A percentile compares a stretch with the other conserved stretches of the same genome.
These are phyloP conservation scores for Gasteruption jaculator DNA, from an alignment of 2,888 invertebrate species.

Conservation along the genomic window DNA sequence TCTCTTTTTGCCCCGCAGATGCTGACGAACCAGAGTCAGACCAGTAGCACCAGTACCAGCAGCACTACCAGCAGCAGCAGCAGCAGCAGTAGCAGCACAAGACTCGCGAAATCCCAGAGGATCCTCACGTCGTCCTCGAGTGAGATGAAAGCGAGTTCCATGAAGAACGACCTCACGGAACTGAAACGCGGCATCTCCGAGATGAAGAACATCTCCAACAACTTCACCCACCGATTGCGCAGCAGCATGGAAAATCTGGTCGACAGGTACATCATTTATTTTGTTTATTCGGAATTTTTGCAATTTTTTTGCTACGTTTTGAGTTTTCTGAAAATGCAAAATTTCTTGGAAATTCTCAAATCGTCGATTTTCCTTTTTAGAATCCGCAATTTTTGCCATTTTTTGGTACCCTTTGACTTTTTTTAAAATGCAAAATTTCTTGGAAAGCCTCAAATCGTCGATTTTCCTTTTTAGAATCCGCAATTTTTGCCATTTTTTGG, in stretches of 20 bases:
- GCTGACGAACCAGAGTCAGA: conserved; percentile 48
- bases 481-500: neutral
- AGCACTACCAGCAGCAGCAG: conserved; percentile 58
- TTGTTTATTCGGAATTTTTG: neutral
- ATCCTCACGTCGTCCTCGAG: conserved; percentile 55
- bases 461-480: too few species aligned
- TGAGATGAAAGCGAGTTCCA: conserved; percentile 77
- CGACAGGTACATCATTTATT: conserved; percentile 55
- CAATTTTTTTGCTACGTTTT: too few species aligned
- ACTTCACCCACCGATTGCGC: conserved; percentile 58
- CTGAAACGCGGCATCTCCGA: conserved; percentile 82
- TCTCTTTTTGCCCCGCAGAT: conserved; percentile 40
- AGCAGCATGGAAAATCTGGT: conserved; percentile 77
- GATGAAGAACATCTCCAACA: conserved; percentile 69
- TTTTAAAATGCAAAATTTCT: conserved; percentile 2
- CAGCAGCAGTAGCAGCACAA: conserved; percentile 56
- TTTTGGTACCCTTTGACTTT: too few species aligned
- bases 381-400: neutral
- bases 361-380: too few species aligned
- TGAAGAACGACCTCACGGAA: conserved; percentile 75
- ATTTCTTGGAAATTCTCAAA: too few species aligned
- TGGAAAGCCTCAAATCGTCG: too few species aligned
- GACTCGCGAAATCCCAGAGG: conserved; percentile 56
- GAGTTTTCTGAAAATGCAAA: conserved; percentile 1
- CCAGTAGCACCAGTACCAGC: conserved; percentile 62